Base-by-base conservation (phyloP, 2,797 vertebrate genomes). In the Champsocephalus esox region DNA sequence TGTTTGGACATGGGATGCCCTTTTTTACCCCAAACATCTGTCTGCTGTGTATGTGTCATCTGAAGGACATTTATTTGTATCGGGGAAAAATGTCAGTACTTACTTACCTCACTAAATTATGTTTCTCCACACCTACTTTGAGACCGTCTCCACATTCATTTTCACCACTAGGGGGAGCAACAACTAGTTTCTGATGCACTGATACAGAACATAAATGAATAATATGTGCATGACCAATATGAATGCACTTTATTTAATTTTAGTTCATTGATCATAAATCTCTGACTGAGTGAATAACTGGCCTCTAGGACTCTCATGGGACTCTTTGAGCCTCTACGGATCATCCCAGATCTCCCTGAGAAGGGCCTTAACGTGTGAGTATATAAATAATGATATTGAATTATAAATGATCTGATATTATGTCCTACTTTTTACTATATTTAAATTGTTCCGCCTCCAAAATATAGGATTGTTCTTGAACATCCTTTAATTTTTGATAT, bases 81-180 rank as follows among this genome's bases (percentile, higher is more conserved):
- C 41, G 4, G 9, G 10, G 21, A 13, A 16, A 59, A 44, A 76
- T 58, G 1, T 65, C 54, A 21, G 9, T 45, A 2, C 9, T 52
- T 19, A 12, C 45, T 1, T 55, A 21, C 6, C 41, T 72, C 59
- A 32, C 1, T 6, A 11, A 8, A 52, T n/a, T 58, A 38, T 38
- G 16, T n/a, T 49, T 67, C 11, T 52, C 12, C 28, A 9, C n/a
- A 10, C 43, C 14, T 66, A 16, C 14, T 28, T 19, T 46, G 24
- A 2, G 43, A 34, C 65, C 12, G 24, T 1, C 11, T 56, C 50
- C 12, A 28, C 1, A n/a, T 12, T 54, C 12, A 5, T 34, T 76
- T 38, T 1, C 12, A 71, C 77, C 87, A 77, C 74, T 68, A 71
- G 88, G 55, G 64, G 88, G 85, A 38, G 82, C 21, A 81, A 45